Percentiles rank a stretch among this genome's conserved stretches.
These are phyloP conservation scores for Perca schrenkii DNA, from an alignment of 2,113 vertebrate species.

Conservation along the genomic window DNA sequence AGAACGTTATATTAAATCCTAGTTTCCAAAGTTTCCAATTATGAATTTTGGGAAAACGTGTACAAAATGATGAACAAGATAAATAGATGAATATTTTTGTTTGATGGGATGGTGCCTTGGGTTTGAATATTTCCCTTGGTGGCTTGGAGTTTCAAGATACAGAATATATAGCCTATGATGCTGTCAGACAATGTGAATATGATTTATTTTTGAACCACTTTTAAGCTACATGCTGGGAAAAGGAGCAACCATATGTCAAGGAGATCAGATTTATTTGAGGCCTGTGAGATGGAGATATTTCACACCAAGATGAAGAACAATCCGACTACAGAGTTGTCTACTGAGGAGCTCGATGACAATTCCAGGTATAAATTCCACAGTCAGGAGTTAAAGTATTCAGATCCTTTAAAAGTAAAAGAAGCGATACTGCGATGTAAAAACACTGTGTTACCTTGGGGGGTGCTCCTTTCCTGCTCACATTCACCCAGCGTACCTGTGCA, in stretches of 20 bases:
- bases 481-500: background rate
- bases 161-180: too few species aligned
- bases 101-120: background rate
- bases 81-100: background rate
- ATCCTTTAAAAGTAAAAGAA: background rate
- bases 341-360: background rate
- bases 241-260: background rate
- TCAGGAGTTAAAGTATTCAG: background rate
- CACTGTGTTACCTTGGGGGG: background rate
- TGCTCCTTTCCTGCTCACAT: background rate
- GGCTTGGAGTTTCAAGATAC: background rate
- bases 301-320: background rate
- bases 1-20: background rate
- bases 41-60: background rate
- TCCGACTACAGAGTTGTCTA: background rate
- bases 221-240: background rate
- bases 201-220: background rate
- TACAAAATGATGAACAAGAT: background rate
- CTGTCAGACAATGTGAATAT: background rate
- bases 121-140: background rate
- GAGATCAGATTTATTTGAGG: background rate
- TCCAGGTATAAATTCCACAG: too few species aligned
- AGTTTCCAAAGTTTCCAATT: background rate
- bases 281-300: background rate
- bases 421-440: background rate